Conservation (phyloP, 1,140 invertebrate species). For the Macrobrachium nipponense region DNA sequence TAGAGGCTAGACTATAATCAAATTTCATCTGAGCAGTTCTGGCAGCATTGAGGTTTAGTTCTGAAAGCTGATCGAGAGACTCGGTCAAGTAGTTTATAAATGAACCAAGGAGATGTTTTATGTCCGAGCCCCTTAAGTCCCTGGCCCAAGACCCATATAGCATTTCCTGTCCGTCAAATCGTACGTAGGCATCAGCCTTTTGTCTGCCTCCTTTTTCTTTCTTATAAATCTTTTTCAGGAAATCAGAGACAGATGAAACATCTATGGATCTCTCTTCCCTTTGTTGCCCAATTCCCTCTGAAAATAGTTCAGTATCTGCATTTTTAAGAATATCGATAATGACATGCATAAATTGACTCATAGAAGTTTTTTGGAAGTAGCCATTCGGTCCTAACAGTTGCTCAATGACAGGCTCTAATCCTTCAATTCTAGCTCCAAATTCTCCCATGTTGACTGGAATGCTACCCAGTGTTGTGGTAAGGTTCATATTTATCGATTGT, state of each 20-base stretch:
- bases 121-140: neutral
- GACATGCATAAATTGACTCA: too few species aligned
- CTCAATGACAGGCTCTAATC: slow-evolving; percentile 40
- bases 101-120: neutral
- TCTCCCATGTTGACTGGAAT: slow-evolving; percentile 35
- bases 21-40: neutral
- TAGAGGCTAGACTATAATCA: neutral
- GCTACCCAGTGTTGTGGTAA: slow-evolving; percentile 28
- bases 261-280: neutral
- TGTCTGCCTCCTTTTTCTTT: neutral
- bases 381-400: slow-evolving; percentile 35
- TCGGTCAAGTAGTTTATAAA: neutral
- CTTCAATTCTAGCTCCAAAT: slow-evolving; percentile 33
- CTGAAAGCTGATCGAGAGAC: neutral
- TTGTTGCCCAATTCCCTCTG: neutral
- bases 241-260: neutral
- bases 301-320: neutral
- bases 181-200: neutral
- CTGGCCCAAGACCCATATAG: neutral
- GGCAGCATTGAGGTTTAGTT: neutral
- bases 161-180: neutral
- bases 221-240: slow-evolving; percentile 10
- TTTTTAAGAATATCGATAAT: neutral
- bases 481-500: slow-evolving; percentile 35
- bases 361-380: slow-evolving; percentile 6